These are phyloP conservation scores for Amiota communis DNA, from an alignment of 2,888 invertebrate genomes.

Conservation along the genomic window DNA sequence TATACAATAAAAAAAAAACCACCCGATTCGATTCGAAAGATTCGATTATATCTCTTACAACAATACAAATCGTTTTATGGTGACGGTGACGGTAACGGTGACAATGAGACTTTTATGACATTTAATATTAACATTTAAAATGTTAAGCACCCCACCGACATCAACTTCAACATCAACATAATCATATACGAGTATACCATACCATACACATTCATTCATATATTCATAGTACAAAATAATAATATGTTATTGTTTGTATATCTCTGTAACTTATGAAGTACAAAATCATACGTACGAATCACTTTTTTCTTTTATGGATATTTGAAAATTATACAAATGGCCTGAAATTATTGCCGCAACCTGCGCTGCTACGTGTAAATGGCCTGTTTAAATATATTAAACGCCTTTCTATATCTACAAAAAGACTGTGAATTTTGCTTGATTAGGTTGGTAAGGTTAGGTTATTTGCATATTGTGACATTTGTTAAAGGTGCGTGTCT, in stretches of 20 bases:
- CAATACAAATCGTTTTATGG: too few species aligned
- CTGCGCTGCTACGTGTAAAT: conserved; percentile 11
- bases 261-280: background rate
- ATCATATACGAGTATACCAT: background rate
- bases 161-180: background rate
- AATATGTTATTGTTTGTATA: too few species aligned
- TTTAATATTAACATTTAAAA: background rate
- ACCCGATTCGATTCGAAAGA: too few species aligned
- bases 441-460: too few species aligned
- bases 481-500: too few species aligned
- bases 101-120: background rate
- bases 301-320: conserved; percentile 14
- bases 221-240: background rate
- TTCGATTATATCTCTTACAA: too few species aligned
- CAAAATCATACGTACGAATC: conserved; percentile 1
- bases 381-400: background rate
- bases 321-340: conserved; percentile 21
- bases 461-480: too few species aligned
- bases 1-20: too few species aligned
- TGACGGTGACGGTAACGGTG: background rate
- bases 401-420: too few species aligned
- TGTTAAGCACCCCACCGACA: background rate
- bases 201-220: background rate
- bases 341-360: conserved; percentile 6
- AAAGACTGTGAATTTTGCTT: too few species aligned